Conservation (phyloP, 2,113 vertebrate species). For the Sapajus apella region DNA sequence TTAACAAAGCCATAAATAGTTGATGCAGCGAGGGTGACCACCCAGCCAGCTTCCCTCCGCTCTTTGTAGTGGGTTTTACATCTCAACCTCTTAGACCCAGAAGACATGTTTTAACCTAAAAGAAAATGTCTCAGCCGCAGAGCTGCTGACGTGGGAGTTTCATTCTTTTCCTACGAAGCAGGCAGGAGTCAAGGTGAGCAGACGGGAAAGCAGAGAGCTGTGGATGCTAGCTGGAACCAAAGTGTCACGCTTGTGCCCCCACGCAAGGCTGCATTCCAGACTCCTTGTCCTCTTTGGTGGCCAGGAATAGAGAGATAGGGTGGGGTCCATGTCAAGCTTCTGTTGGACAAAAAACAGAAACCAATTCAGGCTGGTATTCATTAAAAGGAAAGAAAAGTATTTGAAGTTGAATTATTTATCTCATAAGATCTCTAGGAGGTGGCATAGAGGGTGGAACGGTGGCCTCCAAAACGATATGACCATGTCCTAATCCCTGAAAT, state of each 20-base stretch:
- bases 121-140: neutral
- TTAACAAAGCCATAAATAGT: conserved; percentile 54
- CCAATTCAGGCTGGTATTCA: neutral
- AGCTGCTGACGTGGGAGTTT: neutral
- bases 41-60: neutral
- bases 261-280: neutral
- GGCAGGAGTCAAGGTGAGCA: neutral
- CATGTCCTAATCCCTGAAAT: neutral
- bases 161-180: rapidly evolving
- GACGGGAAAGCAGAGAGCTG: neutral
- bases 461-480: neutral
- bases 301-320: neutral
- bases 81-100: neutral
- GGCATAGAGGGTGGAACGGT: neutral
- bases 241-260: neutral
- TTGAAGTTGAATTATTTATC: neutral
- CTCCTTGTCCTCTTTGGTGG: neutral
- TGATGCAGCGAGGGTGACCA: neutral
- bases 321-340: neutral
- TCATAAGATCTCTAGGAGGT: neutral
- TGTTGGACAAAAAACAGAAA: neutral
- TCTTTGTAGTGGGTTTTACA: neutral
- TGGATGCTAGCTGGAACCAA: neutral
- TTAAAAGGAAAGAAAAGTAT: neutral
- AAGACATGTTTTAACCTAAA: neutral